Conservation (phyloP, 64 coral and sea anemone species). For the Dendronephthya gigantea region DNA sequence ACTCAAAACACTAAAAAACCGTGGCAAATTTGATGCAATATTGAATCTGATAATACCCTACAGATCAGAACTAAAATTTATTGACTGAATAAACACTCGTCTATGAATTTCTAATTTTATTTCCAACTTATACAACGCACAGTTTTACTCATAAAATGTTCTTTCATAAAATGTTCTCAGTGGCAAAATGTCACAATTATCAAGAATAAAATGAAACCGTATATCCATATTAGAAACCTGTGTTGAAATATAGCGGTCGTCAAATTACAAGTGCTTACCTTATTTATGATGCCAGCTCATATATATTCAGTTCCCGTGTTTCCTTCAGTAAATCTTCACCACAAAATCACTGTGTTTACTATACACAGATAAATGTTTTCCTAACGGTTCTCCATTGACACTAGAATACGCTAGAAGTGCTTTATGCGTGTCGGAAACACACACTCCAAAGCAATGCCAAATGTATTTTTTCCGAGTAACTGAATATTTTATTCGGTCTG, state of each 20-base stretch:
- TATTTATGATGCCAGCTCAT: not conserved
- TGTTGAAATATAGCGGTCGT: not conserved
- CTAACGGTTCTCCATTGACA: not conserved
- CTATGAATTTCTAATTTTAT: not conserved
- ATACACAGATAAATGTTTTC: not conserved
- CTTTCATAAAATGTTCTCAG: no score
- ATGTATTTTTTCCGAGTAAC: not conserved
- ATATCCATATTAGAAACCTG: not conserved
- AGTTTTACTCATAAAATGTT: no score
- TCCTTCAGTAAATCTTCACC: not conserved
- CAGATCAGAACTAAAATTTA: not conserved
- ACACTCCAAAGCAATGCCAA: not conserved
- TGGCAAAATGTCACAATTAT: not conserved
- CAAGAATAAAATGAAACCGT: not conserved
- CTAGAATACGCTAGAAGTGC: not conserved
- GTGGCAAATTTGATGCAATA: not conserved
- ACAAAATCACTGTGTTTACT: not conserved
- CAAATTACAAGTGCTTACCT: slow-evolving; percentile 1
- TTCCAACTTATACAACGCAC: no score
- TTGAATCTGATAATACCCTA: not conserved
- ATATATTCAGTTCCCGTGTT: not conserved
- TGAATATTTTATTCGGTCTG: slow-evolving; percentile 7
- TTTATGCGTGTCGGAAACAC: not conserved
- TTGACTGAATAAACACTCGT: not conserved
- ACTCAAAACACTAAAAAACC: not conserved